Percentiles rank a stretch among this genome's conserved stretches.
Evolutionary conservation across 2,797 vertebrate genomes (phyloP).

Genomic region (Nothura maculosa): DNA sequence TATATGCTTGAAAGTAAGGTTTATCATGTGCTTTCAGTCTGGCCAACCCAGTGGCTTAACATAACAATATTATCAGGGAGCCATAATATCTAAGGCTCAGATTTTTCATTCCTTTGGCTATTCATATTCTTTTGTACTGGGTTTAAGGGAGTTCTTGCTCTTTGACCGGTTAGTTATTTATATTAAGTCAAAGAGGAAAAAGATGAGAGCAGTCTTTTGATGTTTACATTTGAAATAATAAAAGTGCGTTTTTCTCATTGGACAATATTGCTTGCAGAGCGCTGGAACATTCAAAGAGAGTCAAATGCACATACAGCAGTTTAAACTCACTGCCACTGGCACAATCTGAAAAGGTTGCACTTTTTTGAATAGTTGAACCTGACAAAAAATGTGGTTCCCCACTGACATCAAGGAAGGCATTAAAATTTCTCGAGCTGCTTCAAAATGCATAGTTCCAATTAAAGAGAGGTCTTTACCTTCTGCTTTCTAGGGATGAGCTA

Average conservation of each 20-base stretch:
- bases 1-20: slow-evolving; percentile 9
- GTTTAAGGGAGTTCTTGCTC: slow-evolving; percentile 56
- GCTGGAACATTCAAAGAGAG: slow-evolving; percentile 38
- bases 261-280: slow-evolving; percentile 56
- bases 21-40: background rate
- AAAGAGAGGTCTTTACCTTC: slow-evolving; percentile 51
- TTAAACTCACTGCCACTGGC: slow-evolving; percentile 66
- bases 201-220: slow-evolving; percentile 66
- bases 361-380: slow-evolving; percentile 67
- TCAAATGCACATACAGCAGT: slow-evolving; percentile 34
- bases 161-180: slow-evolving; percentile 64
- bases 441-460: slow-evolving; percentile 54
- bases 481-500: slow-evolving; percentile 9
- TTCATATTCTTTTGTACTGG: slow-evolving; percentile 25
- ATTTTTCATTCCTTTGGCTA: slow-evolving; percentile 22
- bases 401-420: slow-evolving; percentile 69
- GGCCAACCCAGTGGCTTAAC: slow-evolving; percentile 52
- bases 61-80: slow-evolving; percentile 26
- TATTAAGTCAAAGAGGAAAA: slow-evolving; percentile 45
- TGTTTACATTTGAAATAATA: slow-evolving; percentile 54
- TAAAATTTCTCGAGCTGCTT: slow-evolving; percentile 75
- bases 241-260: slow-evolving; percentile 32
- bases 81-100: slow-evolving; percentile 17
- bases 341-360: slow-evolving; percentile 58
- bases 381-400: slow-evolving; percentile 67